Conservation (phyloP, 2,888 invertebrate genomes). For the Microplitis deprimator region DNA sequence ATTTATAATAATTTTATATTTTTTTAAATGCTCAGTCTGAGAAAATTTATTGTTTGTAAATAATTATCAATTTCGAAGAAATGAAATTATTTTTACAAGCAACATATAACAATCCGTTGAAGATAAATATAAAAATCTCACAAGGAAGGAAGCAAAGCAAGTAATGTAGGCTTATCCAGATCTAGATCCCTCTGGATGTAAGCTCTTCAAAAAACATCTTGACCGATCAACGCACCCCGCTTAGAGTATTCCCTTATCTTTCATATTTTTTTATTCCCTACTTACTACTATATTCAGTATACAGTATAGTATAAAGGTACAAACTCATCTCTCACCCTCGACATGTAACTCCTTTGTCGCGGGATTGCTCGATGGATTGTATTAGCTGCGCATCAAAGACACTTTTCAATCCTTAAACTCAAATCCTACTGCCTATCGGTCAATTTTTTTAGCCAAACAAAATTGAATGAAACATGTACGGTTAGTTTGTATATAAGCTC, state of each 20-base stretch:
- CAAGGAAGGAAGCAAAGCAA: not conserved
- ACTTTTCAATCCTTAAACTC: not conserved
- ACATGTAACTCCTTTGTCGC: not conserved
- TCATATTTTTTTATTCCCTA: not conserved
- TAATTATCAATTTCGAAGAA: too few species aligned
- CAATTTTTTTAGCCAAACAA: not conserved
- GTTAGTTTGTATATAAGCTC: not conserved
- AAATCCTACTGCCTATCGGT: not conserved
- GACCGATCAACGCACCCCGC: slow-evolving; percentile 7
- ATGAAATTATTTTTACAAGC: too few species aligned
- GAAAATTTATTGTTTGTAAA: too few species aligned
- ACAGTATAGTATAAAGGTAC: not conserved
- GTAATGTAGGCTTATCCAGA: not conserved
- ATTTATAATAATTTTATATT: too few species aligned
- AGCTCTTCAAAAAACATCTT: not conserved
- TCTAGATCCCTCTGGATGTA: not conserved
- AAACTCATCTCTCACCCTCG: not conserved
- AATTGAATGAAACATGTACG: not conserved
- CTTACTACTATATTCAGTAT: not conserved
- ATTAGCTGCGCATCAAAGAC: not conserved
- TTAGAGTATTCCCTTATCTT: not conserved
- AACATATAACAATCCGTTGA: not conserved
- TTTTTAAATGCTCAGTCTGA: too few species aligned
- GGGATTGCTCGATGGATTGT: not conserved
- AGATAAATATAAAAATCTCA: not conserved